A percentile compares a stretch with the other conserved stretches of the same genome.
These are phyloP conservation scores for Drosophila kanapiae DNA, from an alignment of 1,140 invertebrate species.

Conservation along the genomic window DNA sequence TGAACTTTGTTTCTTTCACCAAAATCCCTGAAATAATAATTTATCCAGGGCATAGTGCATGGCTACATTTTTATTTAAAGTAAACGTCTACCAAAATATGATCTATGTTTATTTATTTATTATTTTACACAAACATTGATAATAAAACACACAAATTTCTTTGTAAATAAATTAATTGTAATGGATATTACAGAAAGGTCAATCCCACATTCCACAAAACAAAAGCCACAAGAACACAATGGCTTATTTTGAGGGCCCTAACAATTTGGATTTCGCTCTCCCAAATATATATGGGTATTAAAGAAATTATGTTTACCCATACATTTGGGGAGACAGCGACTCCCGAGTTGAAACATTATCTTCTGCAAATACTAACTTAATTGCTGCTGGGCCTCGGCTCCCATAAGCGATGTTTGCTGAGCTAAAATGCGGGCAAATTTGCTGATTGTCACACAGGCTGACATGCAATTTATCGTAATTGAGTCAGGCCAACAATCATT, in stretches of 20 bases:
- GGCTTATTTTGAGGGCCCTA: neutral
- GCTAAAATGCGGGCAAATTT: slow-evolving; percentile 50
- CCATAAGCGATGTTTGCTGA: slow-evolving; percentile 40
- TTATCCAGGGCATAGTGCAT: too few species aligned
- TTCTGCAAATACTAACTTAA: slow-evolving; percentile 49
- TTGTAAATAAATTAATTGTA: neutral
- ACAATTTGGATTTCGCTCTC: neutral
- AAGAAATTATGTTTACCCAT: slow-evolving; percentile 33
- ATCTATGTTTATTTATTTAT: too few species aligned
- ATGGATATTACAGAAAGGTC: neutral
- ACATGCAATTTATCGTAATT: slow-evolving; percentile 56
- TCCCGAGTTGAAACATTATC: slow-evolving; percentile 45
- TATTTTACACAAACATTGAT: neutral
- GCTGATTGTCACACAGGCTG: slow-evolving; percentile 49
- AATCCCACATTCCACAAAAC: neutral
- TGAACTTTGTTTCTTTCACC: neutral
- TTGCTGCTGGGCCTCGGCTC: slow-evolving; percentile 39
- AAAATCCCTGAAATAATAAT: neutral
- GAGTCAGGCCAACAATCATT: slow-evolving; percentile 50
- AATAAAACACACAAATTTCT: neutral
- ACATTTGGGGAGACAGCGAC: slow-evolving; percentile 21
- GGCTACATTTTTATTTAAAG: neutral
- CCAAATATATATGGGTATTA: slow-evolving; percentile 3
- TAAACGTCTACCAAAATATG: too few species aligned
- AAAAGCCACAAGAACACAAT: neutral